Evolutionary conservation across 2,113 vertebrate genomes (phyloP).

Genomic region (Prietella phreatophila): DNA sequence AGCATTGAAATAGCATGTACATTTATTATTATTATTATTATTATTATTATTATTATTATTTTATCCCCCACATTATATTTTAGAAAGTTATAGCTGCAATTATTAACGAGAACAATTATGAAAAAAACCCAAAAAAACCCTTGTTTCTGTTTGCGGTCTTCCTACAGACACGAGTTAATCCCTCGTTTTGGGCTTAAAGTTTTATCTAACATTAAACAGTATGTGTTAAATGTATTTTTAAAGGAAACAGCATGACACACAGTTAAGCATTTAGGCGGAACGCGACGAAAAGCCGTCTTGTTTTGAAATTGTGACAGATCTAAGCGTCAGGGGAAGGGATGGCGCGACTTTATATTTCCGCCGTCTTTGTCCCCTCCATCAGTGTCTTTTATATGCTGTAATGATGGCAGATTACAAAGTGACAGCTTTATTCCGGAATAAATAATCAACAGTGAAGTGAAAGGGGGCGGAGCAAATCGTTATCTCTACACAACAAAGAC

Average conservation of each 20-base stretch:
- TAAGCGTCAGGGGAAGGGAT: not conserved
- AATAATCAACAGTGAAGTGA: not conserved
- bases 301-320: not conserved
- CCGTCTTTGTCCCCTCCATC: not conserved
- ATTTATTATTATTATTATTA: too few relatives aligned
- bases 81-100: not conserved
- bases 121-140: too few relatives aligned
- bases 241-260: not conserved
- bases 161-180: not conserved
- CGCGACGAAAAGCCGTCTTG: not conserved
- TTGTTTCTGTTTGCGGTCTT: not conserved
- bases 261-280: not conserved
- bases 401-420: not conserved
- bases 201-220: not conserved
- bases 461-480: slow-evolving; percentile 10
- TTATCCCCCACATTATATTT: not conserved
- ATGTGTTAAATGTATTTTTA: too few relatives aligned
- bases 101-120: not conserved
- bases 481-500: slow-evolving; percentile 55
- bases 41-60: too few relatives aligned
- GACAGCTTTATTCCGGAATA: not conserved
- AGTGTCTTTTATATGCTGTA: not conserved
- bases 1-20: not conserved
- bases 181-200: not conserved
- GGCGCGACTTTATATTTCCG: not conserved